A percentile compares a stretch with the other conserved stretches of the same genome.
Evolutionary conservation across 2,797 vertebrate genomes (phyloP).

Genomic region (Acanthornis magna): DNA sequence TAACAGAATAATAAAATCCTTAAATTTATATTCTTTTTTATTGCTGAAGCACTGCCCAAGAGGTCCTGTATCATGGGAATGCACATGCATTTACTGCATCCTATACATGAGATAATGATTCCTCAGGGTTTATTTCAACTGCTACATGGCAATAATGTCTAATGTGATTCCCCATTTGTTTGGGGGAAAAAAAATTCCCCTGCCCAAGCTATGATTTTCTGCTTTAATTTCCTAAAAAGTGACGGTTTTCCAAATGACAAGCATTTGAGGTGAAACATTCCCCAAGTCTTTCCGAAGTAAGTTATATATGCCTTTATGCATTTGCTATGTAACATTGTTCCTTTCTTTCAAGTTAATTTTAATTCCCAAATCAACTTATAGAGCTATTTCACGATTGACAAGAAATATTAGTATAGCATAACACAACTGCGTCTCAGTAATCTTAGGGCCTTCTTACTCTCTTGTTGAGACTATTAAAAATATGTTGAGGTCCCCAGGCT

Average conservation of each 20-base stretch:
- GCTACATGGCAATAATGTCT: background rate
- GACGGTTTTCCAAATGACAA: background rate
- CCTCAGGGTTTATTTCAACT: background rate
- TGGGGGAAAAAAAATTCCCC: background rate
- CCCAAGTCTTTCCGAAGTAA: background rate
- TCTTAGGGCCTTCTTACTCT: background rate
- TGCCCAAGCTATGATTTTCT: background rate
- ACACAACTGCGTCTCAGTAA: background rate
- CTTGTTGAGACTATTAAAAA: background rate
- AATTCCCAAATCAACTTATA: background rate
- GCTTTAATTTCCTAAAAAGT: constrained; percentile 22
- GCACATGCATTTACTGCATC: background rate
- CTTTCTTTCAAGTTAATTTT: constrained; percentile 24
- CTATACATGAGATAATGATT: background rate
- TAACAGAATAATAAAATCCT: background rate
- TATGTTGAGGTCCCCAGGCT: background rate
- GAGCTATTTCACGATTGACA: background rate
- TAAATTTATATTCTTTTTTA: background rate
- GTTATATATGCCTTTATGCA: background rate
- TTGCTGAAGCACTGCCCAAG: background rate
- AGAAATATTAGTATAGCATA: background rate
- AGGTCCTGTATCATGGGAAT: background rate
- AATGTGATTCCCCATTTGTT: background rate
- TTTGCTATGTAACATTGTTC: background rate
- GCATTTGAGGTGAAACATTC: background rate